Evolutionary conservation across 2,797 vertebrate species (phyloP).

Genomic region (Gymnothorax reevesii): DNA sequence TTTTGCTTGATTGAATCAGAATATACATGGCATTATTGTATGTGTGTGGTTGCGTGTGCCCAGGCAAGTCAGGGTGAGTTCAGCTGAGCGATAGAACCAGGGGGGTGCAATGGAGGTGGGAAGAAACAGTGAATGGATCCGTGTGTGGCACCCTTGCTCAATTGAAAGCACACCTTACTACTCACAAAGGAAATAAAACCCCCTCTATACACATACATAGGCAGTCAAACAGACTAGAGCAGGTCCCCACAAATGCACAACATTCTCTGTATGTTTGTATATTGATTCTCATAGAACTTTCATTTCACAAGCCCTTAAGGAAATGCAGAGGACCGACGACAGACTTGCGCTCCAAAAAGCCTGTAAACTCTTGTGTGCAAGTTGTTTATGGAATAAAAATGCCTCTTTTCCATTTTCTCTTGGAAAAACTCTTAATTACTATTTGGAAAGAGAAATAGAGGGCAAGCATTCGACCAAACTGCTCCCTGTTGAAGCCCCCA

Average conservation of each 20-base stretch:
- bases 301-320: not conserved
- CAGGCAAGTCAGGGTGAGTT: slow-evolving; percentile 19
- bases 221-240: not conserved
- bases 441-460: not conserved
- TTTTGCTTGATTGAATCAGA: slow-evolving; percentile 9
- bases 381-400: slow-evolving; percentile 4
- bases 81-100: not conserved
- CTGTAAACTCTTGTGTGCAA: not conserved
- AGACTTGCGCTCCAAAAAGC: not conserved
- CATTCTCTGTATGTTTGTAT: not conserved
- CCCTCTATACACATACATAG: not conserved
- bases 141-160: slow-evolving; percentile 37
- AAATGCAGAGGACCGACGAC: not conserved
- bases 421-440: not conserved
- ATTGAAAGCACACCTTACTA: slow-evolving; percentile 24
- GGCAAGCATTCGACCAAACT: not conserved
- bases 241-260: slow-evolving; percentile 13
- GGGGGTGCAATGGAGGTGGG: slow-evolving; percentile 37
- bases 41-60: not conserved
- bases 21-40: not conserved
- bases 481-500: not conserved
- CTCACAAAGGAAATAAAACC: slow-evolving; percentile 31
- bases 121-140: slow-evolving; percentile 47
- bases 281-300: not conserved
- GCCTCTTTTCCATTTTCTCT: not conserved